Conservation (phyloP, 2,888 invertebrate species). For the Matsumyia berberina region DNA sequence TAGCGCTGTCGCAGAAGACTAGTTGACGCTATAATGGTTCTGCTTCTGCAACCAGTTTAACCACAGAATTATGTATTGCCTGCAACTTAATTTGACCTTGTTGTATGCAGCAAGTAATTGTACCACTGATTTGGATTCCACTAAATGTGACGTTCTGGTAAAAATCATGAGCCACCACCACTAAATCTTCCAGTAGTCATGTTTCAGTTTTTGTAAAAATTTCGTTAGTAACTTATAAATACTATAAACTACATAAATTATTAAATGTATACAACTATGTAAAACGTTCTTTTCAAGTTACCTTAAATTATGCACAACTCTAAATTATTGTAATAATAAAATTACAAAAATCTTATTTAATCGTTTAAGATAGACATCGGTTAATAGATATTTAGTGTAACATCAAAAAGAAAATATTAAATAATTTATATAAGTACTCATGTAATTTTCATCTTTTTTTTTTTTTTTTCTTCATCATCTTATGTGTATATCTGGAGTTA, state of each 20-base stretch:
- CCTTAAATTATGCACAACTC: constrained; percentile 52
- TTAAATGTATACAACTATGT: constrained; percentile 8
- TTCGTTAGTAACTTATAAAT: constrained; percentile 12
- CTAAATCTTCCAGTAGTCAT: constrained; percentile 7
- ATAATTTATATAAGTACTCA: constrained; percentile 31
- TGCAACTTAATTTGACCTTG: no score
- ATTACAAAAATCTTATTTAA: constrained; percentile 26
- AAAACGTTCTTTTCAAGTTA: constrained; percentile 44
- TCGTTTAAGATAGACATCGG: constrained; percentile 11
- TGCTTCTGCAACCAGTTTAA: no score
- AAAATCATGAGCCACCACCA: not conserved
- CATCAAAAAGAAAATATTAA: constrained; percentile 29
- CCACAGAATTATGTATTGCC: no score
- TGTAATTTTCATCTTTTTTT: constrained; percentile 53
- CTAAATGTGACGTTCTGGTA: no score
- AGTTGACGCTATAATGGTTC: no score
- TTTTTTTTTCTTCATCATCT: constrained; percentile 59
- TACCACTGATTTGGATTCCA: no score
- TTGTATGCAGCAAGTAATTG: no score
- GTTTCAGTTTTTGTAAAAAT: constrained; percentile 27
- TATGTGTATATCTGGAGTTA: constrained; percentile 43
- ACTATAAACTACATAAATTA: constrained; percentile 2
- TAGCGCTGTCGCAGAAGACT: no score
- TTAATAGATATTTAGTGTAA: constrained; percentile 26
- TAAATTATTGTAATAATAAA: constrained; percentile 33